Evolutionary conservation across 2,797 vertebrate species (phyloP).

Genomic region (Sebastes nivosus): DNA sequence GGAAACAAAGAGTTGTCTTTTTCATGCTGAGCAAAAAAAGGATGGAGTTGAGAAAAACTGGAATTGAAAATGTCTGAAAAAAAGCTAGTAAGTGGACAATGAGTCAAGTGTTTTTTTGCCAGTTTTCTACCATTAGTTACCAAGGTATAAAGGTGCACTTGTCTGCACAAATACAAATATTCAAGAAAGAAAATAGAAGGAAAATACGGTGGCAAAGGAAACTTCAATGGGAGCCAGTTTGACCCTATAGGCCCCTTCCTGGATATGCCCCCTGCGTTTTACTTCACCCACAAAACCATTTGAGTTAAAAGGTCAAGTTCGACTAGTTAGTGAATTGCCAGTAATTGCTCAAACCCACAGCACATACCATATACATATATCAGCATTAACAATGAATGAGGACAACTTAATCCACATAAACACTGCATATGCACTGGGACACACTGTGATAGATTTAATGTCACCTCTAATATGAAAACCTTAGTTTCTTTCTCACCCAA

Average conservation of each 20-base stretch:
- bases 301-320: neutral
- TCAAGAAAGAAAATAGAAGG: neutral
- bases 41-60: neutral
- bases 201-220: neutral
- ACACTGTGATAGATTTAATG: neutral
- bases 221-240: neutral
- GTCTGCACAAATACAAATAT: neutral
- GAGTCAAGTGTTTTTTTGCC: neutral
- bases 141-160: neutral
- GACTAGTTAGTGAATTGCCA: neutral
- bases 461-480: neutral
- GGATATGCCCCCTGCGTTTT: neutral
- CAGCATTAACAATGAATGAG: neutral
- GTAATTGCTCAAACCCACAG: neutral
- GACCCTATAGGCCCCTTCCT: neutral
- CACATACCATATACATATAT: neutral
- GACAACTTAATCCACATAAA: neutral
- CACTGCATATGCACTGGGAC: neutral
- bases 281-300: neutral
- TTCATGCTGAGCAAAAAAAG: neutral
- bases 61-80: neutral
- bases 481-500: neutral
- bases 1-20: neutral
- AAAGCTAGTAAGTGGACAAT: neutral
- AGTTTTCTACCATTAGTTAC: neutral